Conservation (phyloP, 2,113 vertebrate genomes). For the Stegostoma tigrinum region DNA sequence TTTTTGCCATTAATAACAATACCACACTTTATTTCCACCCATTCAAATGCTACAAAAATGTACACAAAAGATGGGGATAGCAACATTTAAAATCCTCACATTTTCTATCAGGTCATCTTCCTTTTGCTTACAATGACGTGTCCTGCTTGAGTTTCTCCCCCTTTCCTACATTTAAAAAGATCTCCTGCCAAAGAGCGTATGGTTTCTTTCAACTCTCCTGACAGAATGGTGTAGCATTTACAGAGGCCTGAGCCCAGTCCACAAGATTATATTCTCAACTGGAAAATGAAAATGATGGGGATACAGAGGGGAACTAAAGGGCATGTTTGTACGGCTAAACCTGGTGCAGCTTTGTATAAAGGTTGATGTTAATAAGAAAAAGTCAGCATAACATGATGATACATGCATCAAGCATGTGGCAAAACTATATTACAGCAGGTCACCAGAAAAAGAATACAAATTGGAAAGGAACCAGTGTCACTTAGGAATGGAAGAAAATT, state of each 20-base stretch:
- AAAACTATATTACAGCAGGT: not conserved
- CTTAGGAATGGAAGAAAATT: not conserved
- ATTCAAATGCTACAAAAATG: not conserved
- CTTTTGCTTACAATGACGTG: not conserved
- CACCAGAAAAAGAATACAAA: not conserved
- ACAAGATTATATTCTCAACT: not conserved
- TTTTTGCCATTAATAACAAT: not conserved
- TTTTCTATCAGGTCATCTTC: not conserved
- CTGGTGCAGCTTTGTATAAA: not conserved
- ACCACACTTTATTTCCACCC: not conserved
- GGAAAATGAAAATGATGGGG: constrained; percentile 1
- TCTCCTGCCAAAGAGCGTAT: not conserved
- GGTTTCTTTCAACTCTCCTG: not conserved
- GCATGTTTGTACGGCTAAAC: not conserved
- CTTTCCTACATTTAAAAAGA: not conserved
- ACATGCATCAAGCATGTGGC: not conserved
- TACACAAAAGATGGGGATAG: not conserved
- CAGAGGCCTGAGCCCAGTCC: not conserved
- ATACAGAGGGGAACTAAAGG: not conserved
- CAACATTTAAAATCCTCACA: not conserved
- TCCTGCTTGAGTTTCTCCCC: not conserved
- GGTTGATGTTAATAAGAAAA: not conserved
- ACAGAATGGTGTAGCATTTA: not conserved
- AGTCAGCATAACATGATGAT: not conserved
- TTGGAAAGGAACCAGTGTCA: not conserved